Evolutionary conservation across 2,113 vertebrate genomes (phyloP).

Genomic region (Eleginops maclovinus): DNA sequence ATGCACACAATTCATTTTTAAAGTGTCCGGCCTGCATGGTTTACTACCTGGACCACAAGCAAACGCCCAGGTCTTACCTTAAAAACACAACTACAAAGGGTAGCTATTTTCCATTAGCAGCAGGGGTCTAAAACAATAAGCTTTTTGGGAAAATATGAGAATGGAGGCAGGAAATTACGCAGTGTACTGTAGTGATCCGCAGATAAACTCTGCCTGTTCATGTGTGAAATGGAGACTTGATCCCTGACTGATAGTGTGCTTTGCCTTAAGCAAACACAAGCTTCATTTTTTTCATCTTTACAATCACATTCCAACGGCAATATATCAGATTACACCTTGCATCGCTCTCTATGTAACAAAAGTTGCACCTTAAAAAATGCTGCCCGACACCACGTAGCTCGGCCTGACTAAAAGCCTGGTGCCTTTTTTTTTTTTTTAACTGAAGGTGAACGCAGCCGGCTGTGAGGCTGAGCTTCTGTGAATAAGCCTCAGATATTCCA

Average conservation of each 20-base stretch:
- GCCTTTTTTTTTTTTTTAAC: slow-evolving; percentile 44
- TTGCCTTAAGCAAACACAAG: slow-evolving; percentile 75
- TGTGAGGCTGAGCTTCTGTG: slow-evolving; percentile 58
- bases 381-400: slow-evolving; percentile 56
- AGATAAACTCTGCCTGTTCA: slow-evolving; percentile 85
- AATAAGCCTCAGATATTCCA: slow-evolving; percentile 78
- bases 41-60: slow-evolving; percentile 40
- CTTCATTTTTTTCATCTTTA: slow-evolving; percentile 72
- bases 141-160: slow-evolving; percentile 45
- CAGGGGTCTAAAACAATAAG: slow-evolving; percentile 60
- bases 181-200: slow-evolving; percentile 81
- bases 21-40: slow-evolving; percentile 38
- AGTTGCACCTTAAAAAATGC: slow-evolving; percentile 69
- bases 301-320: slow-evolving; percentile 70
- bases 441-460: slow-evolving; percentile 68
- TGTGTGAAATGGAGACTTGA: slow-evolving; percentile 87
- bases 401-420: slow-evolving; percentile 23
- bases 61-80: slow-evolving; percentile 17
- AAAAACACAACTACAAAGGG: slow-evolving; percentile 55
- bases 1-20: slow-evolving; percentile 51
- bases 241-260: slow-evolving; percentile 77
- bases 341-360: slow-evolving; percentile 58
- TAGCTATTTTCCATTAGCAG: slow-evolving; percentile 58
- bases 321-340: slow-evolving; percentile 76
- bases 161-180: slow-evolving; percentile 52